Evolutionary conservation across 1,140 invertebrate genomes (phyloP), one percentile per base, ranked within the genome.

Genomic region (Anadara kagoshimensis): DNA sequence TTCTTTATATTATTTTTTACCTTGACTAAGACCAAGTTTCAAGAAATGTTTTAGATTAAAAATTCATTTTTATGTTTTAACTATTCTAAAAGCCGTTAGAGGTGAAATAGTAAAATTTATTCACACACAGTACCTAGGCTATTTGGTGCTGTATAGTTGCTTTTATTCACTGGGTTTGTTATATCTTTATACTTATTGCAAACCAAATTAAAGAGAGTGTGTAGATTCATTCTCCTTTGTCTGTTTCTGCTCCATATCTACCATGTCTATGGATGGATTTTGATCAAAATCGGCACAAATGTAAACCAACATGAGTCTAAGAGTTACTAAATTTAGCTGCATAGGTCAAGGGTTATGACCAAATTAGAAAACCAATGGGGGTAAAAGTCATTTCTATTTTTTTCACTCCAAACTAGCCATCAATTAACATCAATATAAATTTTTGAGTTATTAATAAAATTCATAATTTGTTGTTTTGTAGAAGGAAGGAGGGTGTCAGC

Each of bases 401-500:
- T 47, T 10, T 10, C 8, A 16, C 45, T 10, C 16, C 16, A 47
- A 10, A 10, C 8, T 47, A 10, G 45, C 8, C 45, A 10, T 47
- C 8, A 16, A 10, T 10, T 47, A 16, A 10, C 8, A 10, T 8
- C 16, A 16, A 8, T 47, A 16, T 47, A 8, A 10, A 47, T 10
- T 8, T 47, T 47, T 8, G 8, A 47, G 8, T 47, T 47, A 10
- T 10, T 10, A 8, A 8, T 47, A 16, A 10, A 47, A 47, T 8
- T 56, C 64, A 57, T 18, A 44, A 29, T 66, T 51, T 69, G 12
- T 57, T 20, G 0, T 70, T 44, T 73, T 72, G 22, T 57, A 82
- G 80, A 73, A 72, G n/a, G 74, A 76, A n/a, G 45, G 66, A 44
- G 69, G 58, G 22, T 67, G 68, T 65, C 57, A 70, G 53, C 51